Evolutionary conservation across 2,888 invertebrate species (phyloP).

Genomic region (Lymantria dispar): DNA sequence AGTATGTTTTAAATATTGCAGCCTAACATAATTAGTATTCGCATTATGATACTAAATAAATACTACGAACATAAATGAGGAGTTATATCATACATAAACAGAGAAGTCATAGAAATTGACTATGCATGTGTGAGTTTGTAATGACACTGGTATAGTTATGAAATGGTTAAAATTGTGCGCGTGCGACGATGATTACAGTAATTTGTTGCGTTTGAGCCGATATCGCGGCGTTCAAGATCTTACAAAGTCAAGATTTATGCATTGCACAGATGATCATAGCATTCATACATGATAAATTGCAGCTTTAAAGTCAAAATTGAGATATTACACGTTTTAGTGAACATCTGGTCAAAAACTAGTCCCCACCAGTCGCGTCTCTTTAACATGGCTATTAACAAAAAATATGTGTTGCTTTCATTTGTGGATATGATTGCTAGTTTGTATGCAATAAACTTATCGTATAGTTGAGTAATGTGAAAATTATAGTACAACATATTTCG

Average conservation of each 20-base stretch:
- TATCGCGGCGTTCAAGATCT: conserved; percentile 47
- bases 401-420: conserved; percentile 19
- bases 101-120: conserved; percentile 13
- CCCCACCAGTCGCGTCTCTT: conserved; percentile 15
- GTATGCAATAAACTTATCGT: neutral
- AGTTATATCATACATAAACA: too few species aligned
- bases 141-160: conserved; percentile 46
- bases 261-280: conserved; percentile 32
- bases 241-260: conserved; percentile 43
- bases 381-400: conserved; percentile 20
- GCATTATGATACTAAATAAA: too few species aligned
- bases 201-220: conserved; percentile 48
- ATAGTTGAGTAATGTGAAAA: neutral
- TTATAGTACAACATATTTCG: neutral
- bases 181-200: conserved; percentile 52
- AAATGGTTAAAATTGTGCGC: conserved; percentile 48
- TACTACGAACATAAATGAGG: too few species aligned
- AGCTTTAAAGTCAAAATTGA: conserved; percentile 31
- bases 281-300: conserved; percentile 32
- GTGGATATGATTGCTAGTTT: conserved; percentile 2
- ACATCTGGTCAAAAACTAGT: conserved; percentile 27
- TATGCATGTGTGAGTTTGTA: conserved; percentile 25
- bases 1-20: too few species aligned
- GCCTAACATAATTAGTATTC: too few species aligned
- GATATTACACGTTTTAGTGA: conserved; percentile 30